Base-by-base conservation (phyloP, 1,140 invertebrate genomes). In the Drosophila sp. region DNA sequence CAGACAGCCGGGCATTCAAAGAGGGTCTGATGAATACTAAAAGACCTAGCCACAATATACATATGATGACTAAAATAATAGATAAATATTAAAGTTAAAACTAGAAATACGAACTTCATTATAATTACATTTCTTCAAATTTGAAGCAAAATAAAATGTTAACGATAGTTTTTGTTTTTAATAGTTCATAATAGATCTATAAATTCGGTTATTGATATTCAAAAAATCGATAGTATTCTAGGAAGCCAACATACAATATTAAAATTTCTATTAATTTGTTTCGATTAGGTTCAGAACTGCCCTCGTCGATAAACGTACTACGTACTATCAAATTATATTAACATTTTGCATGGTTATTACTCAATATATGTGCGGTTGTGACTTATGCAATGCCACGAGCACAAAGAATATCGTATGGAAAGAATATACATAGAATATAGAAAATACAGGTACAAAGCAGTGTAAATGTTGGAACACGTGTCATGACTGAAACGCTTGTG, bases 321-420 rank as follows among this genome's bases (percentile, higher is more conserved):
- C 32, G 16, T 21, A 43, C 59, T 61, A 34, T 58, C 62, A 36
- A n/a, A 57, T 18, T 18, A 27, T 43, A 58, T 53, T 67, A 27
- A 38, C 61, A 58, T 59, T 72, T 59, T 72, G 63, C 70, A 72
- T 67, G 67, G 29, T 53, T 58, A 46, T 21, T 66, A 46, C 45
- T 51, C 34, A 53, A 65, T 46, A 18, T 61, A 45, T 61, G 13
- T 40, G 40, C 6, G n/a, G 16, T 53, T 62, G 14, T 50, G 34
- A 16, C 21, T 71, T 71, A 71, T 71, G 67, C 67, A 71, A 71
- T 56, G 61, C 41, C 61, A 71, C 51, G 67, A 65, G 61, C 50
- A 64, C 16, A 64, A 46, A 61, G 58, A 61, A 48, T 61, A 48
- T 46, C 58, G 40, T 29, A 54, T 64, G 21, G n/a, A 41, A 48